Evolutionary conservation across 2,113 vertebrate species (phyloP).

Genomic region (Panthera leo): DNA sequence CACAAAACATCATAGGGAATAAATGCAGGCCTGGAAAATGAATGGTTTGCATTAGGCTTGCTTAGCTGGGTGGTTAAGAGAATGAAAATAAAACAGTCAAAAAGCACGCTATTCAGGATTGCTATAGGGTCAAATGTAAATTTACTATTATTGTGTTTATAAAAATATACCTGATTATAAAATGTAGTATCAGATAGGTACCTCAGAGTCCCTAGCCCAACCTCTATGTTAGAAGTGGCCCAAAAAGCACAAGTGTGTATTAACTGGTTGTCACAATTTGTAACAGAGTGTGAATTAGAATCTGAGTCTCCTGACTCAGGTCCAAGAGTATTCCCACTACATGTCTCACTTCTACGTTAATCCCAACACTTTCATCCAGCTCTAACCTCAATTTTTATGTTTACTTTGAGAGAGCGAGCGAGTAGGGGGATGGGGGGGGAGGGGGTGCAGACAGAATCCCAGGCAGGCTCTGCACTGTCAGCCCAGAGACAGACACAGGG

Average conservation of each 20-base stretch:
- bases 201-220: background rate
- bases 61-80: background rate
- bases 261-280: background rate
- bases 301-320: background rate
- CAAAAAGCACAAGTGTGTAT: background rate
- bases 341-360: background rate
- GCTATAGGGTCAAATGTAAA: background rate
- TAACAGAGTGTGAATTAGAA: background rate
- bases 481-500: no score
- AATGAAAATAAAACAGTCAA: background rate
- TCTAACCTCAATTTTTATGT: conserved; percentile 10
- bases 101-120: background rate
- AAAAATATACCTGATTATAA: background rate
- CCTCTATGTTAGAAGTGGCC: background rate
- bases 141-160: background rate
- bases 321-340: background rate
- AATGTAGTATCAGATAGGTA: background rate
- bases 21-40: background rate
- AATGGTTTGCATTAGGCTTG: conserved; percentile 16
- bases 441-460: no score
- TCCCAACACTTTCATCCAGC: background rate
- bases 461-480: no score
- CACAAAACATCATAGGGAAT: background rate
- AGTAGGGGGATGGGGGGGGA: no score
- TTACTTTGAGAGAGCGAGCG: no score